These are phyloP conservation scores for Glareola pratincola DNA, from an alignment of 2,113 vertebrate genomes.

Conservation along the genomic window DNA sequence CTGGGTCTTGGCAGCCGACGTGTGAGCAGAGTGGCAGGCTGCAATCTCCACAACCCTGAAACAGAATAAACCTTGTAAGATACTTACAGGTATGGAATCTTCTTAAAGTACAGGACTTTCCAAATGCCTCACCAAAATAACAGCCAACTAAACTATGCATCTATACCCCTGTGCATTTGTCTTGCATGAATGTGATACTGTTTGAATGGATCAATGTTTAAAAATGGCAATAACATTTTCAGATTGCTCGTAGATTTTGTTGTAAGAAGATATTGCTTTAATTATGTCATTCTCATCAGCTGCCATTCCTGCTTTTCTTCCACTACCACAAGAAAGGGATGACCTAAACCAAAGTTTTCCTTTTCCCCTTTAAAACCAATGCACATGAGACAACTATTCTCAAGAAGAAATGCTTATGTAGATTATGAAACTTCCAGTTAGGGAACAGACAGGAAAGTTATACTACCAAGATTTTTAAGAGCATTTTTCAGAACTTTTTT, in stretches of 20 bases:
- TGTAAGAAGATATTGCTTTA: background rate
- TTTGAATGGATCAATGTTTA: background rate
- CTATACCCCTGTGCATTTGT: background rate
- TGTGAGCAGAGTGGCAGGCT: conserved; percentile 93
- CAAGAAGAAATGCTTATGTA: background rate
- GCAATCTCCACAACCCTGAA: conserved; percentile 88
- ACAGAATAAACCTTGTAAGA: background rate
- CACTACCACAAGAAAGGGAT: background rate
- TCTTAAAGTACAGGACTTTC: background rate
- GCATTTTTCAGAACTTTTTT: background rate
- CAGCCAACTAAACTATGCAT: background rate
- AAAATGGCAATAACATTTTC: background rate
- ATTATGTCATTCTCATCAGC: background rate
- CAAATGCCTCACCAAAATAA: background rate
- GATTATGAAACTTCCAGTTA: background rate
- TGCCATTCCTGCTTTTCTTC: background rate
- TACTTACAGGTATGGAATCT: accelerated
- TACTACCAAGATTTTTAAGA: background rate
- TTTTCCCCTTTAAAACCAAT: background rate
- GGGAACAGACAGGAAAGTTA: background rate
- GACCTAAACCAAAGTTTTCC: background rate
- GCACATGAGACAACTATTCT: background rate
- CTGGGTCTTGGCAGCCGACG: conserved; percentile 91
- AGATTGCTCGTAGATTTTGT: background rate
- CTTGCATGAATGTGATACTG: background rate